These are phyloP conservation scores for Lineus longissimus DNA, from an alignment of 1,140 invertebrate genomes.

Conservation along the genomic window DNA sequence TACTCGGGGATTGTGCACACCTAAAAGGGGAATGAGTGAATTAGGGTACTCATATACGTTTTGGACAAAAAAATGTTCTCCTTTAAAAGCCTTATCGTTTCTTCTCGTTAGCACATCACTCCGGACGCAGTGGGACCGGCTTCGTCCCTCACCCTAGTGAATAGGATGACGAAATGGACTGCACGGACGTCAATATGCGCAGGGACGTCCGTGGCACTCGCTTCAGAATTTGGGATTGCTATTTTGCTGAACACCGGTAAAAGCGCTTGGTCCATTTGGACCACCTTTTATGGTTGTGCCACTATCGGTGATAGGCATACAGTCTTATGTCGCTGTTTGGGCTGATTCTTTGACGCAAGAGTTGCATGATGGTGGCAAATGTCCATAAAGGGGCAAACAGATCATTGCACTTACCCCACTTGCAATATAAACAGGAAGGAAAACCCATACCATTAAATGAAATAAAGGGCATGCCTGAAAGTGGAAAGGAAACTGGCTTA, in stretches of 20 bases:
- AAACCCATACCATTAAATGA: slow-evolving; percentile 58
- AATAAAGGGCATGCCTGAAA: slow-evolving; percentile 53
- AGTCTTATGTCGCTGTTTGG: slow-evolving; percentile 61
- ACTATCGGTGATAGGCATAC: too few relatives aligned
- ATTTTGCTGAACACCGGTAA: too few relatives aligned
- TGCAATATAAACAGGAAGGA: slow-evolving; percentile 59
- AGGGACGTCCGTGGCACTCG: too few relatives aligned
- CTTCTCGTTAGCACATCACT: slow-evolving; percentile 59
- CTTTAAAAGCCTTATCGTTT: not conserved
- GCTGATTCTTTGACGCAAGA: slow-evolving; percentile 57
- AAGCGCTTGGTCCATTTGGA: too few relatives aligned
- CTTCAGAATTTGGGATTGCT: too few relatives aligned
- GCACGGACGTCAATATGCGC: too few relatives aligned
- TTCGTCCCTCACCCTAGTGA: too few relatives aligned
- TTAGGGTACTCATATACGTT: too few relatives aligned
- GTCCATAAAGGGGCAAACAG: slow-evolving; percentile 54
- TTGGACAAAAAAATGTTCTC: not conserved
- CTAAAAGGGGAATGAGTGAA: slow-evolving; percentile 16
- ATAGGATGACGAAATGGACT: too few relatives aligned
- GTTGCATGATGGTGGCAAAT: slow-evolving; percentile 57
- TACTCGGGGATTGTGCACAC: slow-evolving; percentile 62
- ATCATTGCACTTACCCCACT: slow-evolving; percentile 53
- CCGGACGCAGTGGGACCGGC: too few relatives aligned
- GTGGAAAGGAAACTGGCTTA: too few relatives aligned
- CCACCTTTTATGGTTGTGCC: too few relatives aligned